phyloP scores from a whole-genome alignment of 2,888 invertebrate genomes.

The Luperina nickerlii region DNA sequence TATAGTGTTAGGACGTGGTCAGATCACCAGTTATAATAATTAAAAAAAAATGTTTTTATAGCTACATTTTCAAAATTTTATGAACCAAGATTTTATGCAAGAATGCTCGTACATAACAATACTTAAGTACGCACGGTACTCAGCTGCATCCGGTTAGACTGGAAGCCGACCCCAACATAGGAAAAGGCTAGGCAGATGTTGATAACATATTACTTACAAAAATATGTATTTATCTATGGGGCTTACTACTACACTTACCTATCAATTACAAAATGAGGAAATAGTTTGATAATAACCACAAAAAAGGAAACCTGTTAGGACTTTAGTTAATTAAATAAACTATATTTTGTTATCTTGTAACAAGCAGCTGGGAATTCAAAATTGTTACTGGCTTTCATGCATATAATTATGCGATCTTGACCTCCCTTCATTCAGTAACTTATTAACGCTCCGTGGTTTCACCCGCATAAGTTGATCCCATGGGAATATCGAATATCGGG shows the following conservation, averaged over 20 bases:
- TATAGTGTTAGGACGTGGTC: background rate
- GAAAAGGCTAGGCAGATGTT: too few relatives aligned
- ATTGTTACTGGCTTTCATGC: background rate
- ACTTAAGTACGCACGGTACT: background rate
- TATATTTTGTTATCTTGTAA: background rate
- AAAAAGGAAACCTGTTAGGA: background rate
- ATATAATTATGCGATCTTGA: background rate
- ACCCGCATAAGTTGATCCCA: background rate
- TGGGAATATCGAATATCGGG: background rate
- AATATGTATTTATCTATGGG: background rate
- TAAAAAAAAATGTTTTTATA: background rate
- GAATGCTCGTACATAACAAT: background rate
- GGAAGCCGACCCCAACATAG: too few relatives aligned
- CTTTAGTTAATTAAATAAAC: background rate
- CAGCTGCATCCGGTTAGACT: too few relatives aligned
- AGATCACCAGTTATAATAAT: background rate
- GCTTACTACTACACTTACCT: slow-evolving; percentile 3
- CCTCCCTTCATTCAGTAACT: background rate
- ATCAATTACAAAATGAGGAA: background rate
- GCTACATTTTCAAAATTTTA: background rate
- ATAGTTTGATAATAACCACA: background rate
- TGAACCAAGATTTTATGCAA: background rate
- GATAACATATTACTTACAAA: background rate
- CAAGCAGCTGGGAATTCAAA: background rate
- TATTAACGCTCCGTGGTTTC: background rate